Evolutionary conservation across 2,888 invertebrate species (phyloP), one percentile per base, ranked within the genome.

Genomic region (Agrilus cyanescens): DNA sequence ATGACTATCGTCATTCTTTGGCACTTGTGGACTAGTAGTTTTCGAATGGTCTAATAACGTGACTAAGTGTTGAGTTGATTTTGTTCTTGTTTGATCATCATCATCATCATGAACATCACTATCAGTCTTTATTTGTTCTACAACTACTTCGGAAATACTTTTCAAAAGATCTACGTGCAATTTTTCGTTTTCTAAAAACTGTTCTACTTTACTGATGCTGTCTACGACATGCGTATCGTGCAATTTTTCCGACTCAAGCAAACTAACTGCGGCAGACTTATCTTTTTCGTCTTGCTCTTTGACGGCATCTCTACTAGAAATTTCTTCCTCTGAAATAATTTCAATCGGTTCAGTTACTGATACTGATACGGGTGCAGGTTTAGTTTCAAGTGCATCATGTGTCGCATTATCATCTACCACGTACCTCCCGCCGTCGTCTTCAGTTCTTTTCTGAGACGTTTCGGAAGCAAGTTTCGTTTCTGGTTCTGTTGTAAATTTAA

Each of bases 391-490:
- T 57, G 59, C 60, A 42, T 20, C 20, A 58, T 55, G 48, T 46
- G 46, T 39, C 46, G 18, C n/a, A n/a, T n/a, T 47, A 55, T 53
- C 54, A 47, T 59, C 57, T 59, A 59, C 50, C 46, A 63, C 66
- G 53, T 65, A 66, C 65, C 65, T 66, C 56, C 57, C 52, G 38
- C 48, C 49, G 49, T 47, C 49, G 49, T 18, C 32, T 35, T 42
- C 15, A 36, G 33, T 2, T 37, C 45, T 40, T 44, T 37, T 18
- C 41, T 43, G 12, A 20, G 30, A 20, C 18, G 40, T 18, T 35
- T 41, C 35, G 56, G 55, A 15, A 59, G 37, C 8, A 63, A 52
- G 15, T 16, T 25, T 30, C 15, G 36, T 33, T 36, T 31, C 25
- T n/a, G 32, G 46, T 32, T 32, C 14, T 12, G 15, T 31, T 8